Evolutionary conservation across 2,113 vertebrate genomes (phyloP).

Genomic region (Circaetus gallicus): DNA sequence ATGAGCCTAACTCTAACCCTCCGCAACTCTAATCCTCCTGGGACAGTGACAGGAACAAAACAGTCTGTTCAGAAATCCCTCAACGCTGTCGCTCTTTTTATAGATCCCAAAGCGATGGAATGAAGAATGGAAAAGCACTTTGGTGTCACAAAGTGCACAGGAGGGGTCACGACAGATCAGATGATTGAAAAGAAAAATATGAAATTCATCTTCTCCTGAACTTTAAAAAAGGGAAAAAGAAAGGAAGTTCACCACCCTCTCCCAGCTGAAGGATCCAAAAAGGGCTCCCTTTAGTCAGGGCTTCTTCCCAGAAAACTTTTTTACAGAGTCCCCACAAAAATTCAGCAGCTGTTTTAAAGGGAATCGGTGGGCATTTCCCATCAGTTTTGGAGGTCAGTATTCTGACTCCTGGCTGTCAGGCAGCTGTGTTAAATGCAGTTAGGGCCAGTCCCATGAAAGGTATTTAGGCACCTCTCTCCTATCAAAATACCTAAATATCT

Average conservation of each 20-base stretch:
- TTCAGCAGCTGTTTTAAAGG: neutral
- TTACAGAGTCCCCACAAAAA: neutral
- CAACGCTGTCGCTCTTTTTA: neutral
- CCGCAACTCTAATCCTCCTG: neutral
- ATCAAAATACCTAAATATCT: neutral
- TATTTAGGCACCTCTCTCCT: neutral
- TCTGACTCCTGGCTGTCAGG: neutral
- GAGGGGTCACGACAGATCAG: neutral
- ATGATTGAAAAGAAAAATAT: neutral
- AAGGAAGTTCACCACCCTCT: neutral
- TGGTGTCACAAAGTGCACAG: neutral
- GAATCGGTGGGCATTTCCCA: neutral
- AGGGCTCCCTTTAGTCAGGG: neutral
- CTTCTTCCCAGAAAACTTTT: neutral
- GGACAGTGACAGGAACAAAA: neutral
- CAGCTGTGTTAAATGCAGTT: neutral
- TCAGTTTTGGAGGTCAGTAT: neutral
- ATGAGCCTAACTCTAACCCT: conserved; percentile 5
- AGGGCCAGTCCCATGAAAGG: neutral
- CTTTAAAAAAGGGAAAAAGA: fast-evolving
- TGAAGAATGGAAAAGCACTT: conserved; percentile 12
- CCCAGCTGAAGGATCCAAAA: neutral
- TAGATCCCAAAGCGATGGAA: conserved; percentile 24
- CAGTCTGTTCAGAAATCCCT: conserved; percentile 13
- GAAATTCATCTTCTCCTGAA: neutral